These are phyloP conservation scores for Zoroaster sp. DNA, from an alignment of 53 echinoderm and acorn worm species.

Conservation along the genomic window DNA sequence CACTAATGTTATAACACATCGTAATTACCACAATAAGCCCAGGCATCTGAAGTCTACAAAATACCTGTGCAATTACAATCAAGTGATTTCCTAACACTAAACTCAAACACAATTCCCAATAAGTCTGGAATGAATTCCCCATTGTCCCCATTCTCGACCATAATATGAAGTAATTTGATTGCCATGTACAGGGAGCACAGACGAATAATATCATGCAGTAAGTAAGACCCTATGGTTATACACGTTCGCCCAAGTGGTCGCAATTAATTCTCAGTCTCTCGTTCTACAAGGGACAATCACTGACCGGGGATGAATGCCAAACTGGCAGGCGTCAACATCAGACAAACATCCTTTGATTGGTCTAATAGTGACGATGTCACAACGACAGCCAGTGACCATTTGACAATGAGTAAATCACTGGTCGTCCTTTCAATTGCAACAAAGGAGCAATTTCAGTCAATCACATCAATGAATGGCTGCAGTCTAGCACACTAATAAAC, in stretches of 20 bases:
- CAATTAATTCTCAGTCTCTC: background rate
- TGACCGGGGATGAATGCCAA: background rate
- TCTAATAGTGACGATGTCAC: constrained; percentile 25
- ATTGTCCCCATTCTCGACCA: background rate
- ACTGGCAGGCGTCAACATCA: background rate
- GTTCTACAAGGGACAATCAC: background rate
- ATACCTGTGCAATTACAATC: background rate
- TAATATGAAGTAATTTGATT: constrained; percentile 37
- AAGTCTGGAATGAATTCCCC: background rate
- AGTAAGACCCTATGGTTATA: constrained; percentile 6
- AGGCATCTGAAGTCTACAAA: background rate
- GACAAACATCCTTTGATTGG: constrained; percentile 17
- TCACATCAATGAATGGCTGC: background rate
- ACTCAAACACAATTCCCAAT: background rate
- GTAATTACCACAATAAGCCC: background rate
- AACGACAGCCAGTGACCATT: background rate
- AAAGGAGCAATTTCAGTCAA: background rate
- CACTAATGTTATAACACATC: no score
- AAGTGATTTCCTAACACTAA: background rate
- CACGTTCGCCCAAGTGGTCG: constrained; percentile 7
- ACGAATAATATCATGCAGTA: background rate
- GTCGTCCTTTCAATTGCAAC: background rate
- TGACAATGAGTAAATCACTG: background rate
- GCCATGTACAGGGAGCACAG: background rate
- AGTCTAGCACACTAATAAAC: background rate